These are phyloP conservation scores for Neocrepidodera transversa DNA, from an alignment of 2,888 invertebrate genomes.

Conservation along the genomic window DNA sequence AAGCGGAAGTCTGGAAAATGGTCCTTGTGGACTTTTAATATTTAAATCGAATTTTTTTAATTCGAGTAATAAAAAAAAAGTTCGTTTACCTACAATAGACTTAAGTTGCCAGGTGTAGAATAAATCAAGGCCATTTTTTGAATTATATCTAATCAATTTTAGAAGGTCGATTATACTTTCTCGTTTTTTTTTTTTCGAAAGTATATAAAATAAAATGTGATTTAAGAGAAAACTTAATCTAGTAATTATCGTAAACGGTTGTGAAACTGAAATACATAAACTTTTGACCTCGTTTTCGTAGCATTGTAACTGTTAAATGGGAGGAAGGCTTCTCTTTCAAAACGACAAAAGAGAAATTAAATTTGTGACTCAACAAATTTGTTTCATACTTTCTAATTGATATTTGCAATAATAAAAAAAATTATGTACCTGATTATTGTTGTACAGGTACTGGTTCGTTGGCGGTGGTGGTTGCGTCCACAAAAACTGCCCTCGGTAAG, in stretches of 20 bases:
- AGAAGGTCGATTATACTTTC: too few relatives aligned
- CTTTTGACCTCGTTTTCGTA: slow-evolving; percentile 27
- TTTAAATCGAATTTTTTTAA: slow-evolving; percentile 5
- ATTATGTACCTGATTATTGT: slow-evolving; percentile 78
- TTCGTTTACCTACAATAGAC: slow-evolving; percentile 22
- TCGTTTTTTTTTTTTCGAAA: background rate
- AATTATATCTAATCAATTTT: too few relatives aligned
- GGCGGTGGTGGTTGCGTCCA: slow-evolving; percentile 80
- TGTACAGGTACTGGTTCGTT: slow-evolving; percentile 79
- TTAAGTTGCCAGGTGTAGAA: slow-evolving; percentile 11
- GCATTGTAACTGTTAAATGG: slow-evolving; percentile 31
- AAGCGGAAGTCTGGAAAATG: slow-evolving; percentile 3
- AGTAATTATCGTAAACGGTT: slow-evolving; percentile 13
- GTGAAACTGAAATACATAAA: slow-evolving; percentile 25
- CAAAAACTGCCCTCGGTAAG: slow-evolving; percentile 74
- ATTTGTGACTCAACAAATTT: slow-evolving; percentile 12
- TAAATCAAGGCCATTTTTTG: background rate
- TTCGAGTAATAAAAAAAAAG: slow-evolving; percentile 15
- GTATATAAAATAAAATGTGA: background rate
- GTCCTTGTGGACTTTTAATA: background rate
- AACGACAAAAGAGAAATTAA: slow-evolving; percentile 34
- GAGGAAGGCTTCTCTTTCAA: slow-evolving; percentile 29
- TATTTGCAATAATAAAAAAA: slow-evolving; percentile 41
- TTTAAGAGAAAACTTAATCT: background rate
- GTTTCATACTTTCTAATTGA: slow-evolving; percentile 16